Conservation (phyloP, 2,797 vertebrate genomes). For the Diplodus puntazzo region DNA sequence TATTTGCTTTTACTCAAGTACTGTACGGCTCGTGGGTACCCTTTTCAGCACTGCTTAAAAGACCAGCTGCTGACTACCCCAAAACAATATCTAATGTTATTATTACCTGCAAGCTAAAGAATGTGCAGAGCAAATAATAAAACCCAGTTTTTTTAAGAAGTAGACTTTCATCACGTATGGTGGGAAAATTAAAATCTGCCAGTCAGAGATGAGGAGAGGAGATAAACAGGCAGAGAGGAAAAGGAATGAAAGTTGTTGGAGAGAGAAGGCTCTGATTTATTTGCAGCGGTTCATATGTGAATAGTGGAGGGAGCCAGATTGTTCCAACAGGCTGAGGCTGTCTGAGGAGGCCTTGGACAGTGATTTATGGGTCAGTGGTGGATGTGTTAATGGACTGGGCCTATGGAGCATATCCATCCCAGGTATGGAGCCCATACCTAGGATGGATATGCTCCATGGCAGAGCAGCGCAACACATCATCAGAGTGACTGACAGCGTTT, state of each 20-base stretch:
- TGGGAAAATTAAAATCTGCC: constrained; percentile 43
- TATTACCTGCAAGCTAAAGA: constrained; percentile 18
- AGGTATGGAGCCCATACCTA: constrained; percentile 58
- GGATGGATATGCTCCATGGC: constrained; percentile 59
- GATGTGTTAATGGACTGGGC: constrained; percentile 84
- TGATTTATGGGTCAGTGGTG: constrained; percentile 84
- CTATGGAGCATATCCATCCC: constrained; percentile 77
- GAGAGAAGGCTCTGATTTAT: constrained; percentile 75
- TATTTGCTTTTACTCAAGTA: too few species aligned
- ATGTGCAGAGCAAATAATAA: constrained; percentile 7
- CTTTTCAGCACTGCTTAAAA: too few species aligned
- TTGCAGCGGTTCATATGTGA: constrained; percentile 69
- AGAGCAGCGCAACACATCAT: constrained; percentile 56
- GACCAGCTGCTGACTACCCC: background rate
- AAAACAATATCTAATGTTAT: background rate
- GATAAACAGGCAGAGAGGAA: constrained; percentile 43
- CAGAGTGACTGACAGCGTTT: constrained; percentile 53
- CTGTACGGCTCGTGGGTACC: too few species aligned
- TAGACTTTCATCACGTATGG: constrained; percentile 12
- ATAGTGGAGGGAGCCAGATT: constrained; percentile 66
- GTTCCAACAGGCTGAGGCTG: constrained; percentile 72
- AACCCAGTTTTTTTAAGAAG: constrained; percentile 2
- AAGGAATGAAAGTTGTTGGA: constrained; percentile 61
- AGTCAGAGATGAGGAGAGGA: constrained; percentile 44
- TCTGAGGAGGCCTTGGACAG: constrained; percentile 78